A percentile compares a stretch with the other conserved stretches of the same genome.
Conservation (phyloP, 2,888 invertebrate species). For the Amphipyra tragopoginis region DNA sequence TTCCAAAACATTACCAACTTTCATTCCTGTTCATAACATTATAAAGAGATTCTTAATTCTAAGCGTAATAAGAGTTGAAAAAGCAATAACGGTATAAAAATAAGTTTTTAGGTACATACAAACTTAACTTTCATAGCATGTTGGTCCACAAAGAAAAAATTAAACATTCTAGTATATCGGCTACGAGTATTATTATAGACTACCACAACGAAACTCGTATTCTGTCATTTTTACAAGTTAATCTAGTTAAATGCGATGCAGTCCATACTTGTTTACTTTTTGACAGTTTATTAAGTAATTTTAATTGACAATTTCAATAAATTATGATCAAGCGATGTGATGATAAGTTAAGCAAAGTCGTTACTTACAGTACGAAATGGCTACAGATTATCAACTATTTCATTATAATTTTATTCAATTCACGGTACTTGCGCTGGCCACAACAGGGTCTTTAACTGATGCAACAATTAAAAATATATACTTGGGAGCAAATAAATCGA, state of each 20-base stretch:
- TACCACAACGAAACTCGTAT: constrained; percentile 31
- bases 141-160: constrained; percentile 70
- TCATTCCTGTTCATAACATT: constrained; percentile 56
- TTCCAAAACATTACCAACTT: constrained; percentile 47
- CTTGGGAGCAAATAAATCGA: no score
- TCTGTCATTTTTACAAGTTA: constrained; percentile 52
- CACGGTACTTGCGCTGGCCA: constrained; percentile 24
- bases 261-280: constrained; percentile 47
- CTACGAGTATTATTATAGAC: constrained; percentile 46
- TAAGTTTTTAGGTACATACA: constrained; percentile 65
- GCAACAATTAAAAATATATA: no score
- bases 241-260: constrained; percentile 55
- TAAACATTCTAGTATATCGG: constrained; percentile 48
- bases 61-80: constrained; percentile 63
- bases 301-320: constrained; percentile 59
- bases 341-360: constrained; percentile 26
- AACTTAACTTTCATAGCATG: constrained; percentile 62
- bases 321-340: constrained; percentile 38
- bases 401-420: constrained; percentile 29
- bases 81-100: constrained; percentile 71
- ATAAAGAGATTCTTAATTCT: constrained; percentile 64
- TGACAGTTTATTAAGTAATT: constrained; percentile 45
- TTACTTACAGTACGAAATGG: constrained; percentile 25
- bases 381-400: constrained; percentile 11
- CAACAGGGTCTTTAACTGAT: constrained; percentile 5